Percentiles rank a stretch among this genome's conserved stretches.
These are phyloP conservation scores for Tethea ocularis DNA, from an alignment of 2,888 invertebrate species.

Conservation along the genomic window DNA sequence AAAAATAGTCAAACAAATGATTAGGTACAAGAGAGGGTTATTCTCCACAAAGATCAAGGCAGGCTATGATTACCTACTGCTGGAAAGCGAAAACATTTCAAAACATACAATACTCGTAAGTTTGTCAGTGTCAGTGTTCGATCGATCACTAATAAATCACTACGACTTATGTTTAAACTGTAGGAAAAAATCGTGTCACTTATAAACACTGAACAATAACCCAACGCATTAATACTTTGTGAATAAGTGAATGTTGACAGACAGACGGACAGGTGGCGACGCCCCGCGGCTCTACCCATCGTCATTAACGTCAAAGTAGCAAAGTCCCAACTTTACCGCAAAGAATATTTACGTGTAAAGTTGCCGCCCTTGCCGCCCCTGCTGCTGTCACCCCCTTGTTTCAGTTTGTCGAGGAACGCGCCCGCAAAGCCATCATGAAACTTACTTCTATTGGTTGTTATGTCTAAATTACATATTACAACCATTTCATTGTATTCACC, in stretches of 20 bases:
- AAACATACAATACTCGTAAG: too few relatives aligned
- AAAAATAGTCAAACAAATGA: too few relatives aligned
- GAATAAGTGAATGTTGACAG: neutral
- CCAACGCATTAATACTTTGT: neutral
- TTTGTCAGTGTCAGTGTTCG: too few relatives aligned
- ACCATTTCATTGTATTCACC: neutral
- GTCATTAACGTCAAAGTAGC: neutral
- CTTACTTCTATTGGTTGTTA: neutral
- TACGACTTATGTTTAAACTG: too few relatives aligned
- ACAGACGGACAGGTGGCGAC: neutral
- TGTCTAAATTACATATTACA: neutral
- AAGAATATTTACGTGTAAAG: neutral
- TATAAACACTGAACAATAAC: neutral
- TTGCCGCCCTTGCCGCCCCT: neutral
- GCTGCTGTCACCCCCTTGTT: neutral
- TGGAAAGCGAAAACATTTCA: too few relatives aligned
- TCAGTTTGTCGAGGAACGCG: neutral
- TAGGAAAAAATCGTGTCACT: too few relatives aligned
- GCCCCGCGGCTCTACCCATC: neutral
- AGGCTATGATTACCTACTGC: too few relatives aligned
- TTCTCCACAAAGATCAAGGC: too few relatives aligned
- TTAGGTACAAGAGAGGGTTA: too few relatives aligned
- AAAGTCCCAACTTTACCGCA: neutral
- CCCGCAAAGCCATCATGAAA: neutral
- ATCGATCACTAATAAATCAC: too few relatives aligned